phyloP scores from a whole-genome alignment of 1,140 invertebrate genomes.

The Dufourea novaeangliae region DNA sequence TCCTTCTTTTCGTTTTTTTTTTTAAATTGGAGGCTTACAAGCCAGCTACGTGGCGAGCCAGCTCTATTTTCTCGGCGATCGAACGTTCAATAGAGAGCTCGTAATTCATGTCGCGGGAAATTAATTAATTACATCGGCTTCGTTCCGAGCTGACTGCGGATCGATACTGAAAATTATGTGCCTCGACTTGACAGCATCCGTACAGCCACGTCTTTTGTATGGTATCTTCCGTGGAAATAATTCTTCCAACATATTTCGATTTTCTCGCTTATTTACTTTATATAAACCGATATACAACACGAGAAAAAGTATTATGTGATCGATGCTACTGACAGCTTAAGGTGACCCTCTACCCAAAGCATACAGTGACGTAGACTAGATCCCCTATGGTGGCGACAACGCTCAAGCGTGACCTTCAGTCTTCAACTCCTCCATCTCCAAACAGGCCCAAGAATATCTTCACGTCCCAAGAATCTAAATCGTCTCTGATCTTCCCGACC shows the following conservation, averaged over 20 bases:
- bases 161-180: slow-evolving; percentile 58
- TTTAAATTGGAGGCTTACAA: slow-evolving; percentile 26
- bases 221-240: background rate
- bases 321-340: no score
- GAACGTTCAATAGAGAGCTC: slow-evolving; percentile 50
- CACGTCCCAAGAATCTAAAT: no score
- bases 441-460: no score
- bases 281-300: no score
- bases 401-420: background rate
- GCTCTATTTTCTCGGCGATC: slow-evolving; percentile 53
- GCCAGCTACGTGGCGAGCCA: slow-evolving; percentile 1
- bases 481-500: no score
- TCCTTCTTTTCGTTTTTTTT: no score
- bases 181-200: slow-evolving; percentile 17
- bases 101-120: slow-evolving; percentile 54
- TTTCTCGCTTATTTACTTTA: background rate
- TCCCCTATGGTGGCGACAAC: background rate
- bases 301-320: no score
- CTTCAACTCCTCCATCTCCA: background rate
- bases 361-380: background rate
- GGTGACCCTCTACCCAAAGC: no score
- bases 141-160: slow-evolving; percentile 43
- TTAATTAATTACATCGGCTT: slow-evolving; percentile 62
- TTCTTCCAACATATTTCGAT: background rate
- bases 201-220: background rate